These are phyloP conservation scores for Etheostoma nigrum DNA, from an alignment of 2,797 vertebrate genomes.

Conservation along the genomic window DNA sequence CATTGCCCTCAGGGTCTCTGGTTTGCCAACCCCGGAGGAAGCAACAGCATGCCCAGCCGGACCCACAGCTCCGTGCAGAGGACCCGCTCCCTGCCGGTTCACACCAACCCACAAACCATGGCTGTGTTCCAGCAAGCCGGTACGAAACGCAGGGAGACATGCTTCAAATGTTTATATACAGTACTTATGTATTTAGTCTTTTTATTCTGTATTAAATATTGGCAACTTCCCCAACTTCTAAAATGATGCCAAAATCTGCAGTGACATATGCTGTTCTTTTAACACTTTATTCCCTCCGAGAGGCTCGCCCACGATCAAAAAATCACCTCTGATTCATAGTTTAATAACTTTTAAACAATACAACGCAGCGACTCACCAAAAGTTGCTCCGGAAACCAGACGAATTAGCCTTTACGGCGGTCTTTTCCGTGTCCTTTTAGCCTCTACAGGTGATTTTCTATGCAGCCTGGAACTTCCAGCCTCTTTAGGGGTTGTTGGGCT, in stretches of 20 bases:
- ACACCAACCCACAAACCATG: slow-evolving; percentile 95
- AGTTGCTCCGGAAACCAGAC: too few species aligned
- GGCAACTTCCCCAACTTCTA: background rate
- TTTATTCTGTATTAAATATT: background rate
- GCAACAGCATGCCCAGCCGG: slow-evolving; percentile 97
- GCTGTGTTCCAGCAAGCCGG: slow-evolving; percentile 96
- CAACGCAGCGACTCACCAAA: too few species aligned
- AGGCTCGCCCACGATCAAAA: too few species aligned
- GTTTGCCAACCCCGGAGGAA: slow-evolving; percentile 98
- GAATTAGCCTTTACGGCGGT: too few species aligned
- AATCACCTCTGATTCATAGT: too few species aligned
- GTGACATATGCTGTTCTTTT: background rate
- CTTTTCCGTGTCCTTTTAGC: too few species aligned
- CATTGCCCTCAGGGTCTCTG: slow-evolving; percentile 89
- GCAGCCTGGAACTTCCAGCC: too few species aligned
- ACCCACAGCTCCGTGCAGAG: slow-evolving; percentile 97
- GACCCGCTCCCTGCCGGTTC: slow-evolving; percentile 95
- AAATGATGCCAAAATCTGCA: background rate
- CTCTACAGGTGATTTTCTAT: too few species aligned
- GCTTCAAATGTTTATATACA: background rate
- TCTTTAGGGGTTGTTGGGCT: too few species aligned
- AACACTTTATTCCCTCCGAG: background rate
- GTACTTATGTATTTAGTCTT: background rate
- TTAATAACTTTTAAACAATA: too few species aligned
- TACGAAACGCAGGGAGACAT: slow-evolving; percentile 66